phyloP scores from a whole-genome alignment of 2,888 invertebrate genomes.

The Uropetala carovei region DNA sequence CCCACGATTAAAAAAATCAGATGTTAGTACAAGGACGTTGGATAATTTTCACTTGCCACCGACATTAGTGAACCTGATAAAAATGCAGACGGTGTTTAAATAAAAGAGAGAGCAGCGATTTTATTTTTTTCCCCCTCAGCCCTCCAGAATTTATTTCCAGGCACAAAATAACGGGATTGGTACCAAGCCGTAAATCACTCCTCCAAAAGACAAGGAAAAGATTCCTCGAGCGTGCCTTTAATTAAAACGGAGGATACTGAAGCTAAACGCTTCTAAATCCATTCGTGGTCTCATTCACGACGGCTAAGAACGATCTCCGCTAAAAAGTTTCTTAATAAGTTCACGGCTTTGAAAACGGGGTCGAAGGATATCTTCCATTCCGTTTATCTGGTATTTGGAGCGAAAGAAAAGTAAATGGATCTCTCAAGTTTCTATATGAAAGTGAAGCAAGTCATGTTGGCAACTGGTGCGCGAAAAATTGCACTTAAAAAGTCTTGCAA shows the following conservation, averaged over 20 bases:
- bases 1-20: no score
- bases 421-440: neutral
- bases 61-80: no score
- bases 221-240: constrained; percentile 47
- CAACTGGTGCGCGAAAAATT: neutral
- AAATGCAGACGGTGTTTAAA: no score
- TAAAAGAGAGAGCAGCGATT: no score
- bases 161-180: constrained; percentile 22
- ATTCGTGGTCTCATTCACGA: neutral
- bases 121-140: no score
- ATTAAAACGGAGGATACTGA: constrained; percentile 50
- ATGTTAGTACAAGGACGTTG: no score
- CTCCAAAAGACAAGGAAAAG: constrained; percentile 2
- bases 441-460: neutral
- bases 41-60: no score
- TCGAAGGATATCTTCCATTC: constrained; percentile 45
- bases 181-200: constrained; percentile 31
- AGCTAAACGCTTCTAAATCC: constrained; percentile 40
- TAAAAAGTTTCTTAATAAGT: constrained; percentile 59
- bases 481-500: neutral
- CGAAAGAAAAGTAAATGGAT: constrained; percentile 50
- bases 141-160: neutral
- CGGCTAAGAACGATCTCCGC: neutral
- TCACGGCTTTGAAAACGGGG: constrained; percentile 38
- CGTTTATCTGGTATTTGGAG: constrained; percentile 29